A percentile compares a stretch with the other conserved stretches of the same genome.
Conservation (phyloP, 2,797 vertebrate species). For the Pipistrellus pygmaeus region DNA sequence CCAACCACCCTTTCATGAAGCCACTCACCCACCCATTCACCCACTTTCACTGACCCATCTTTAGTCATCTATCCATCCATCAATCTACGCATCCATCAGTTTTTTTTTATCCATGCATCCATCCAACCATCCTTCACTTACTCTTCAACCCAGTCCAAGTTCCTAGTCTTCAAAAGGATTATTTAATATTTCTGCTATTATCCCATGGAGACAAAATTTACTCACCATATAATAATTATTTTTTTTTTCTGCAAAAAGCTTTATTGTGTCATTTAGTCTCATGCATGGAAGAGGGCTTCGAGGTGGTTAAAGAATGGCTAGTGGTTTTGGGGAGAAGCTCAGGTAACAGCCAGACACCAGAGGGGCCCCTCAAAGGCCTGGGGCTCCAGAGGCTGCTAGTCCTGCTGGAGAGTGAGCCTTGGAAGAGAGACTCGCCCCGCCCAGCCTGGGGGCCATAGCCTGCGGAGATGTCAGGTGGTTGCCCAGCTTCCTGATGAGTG, state of each 20-base stretch:
- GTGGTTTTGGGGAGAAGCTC: too few species aligned
- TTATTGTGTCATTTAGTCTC: too few species aligned
- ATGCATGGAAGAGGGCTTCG: too few species aligned
- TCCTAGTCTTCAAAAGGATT: background rate
- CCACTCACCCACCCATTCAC: background rate
- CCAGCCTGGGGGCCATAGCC: too few species aligned
- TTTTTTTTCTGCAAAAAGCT: background rate
- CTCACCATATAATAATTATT: background rate
- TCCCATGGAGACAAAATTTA: background rate
- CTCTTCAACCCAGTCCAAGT: background rate
- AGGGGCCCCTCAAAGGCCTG: too few species aligned
- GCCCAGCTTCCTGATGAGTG: too few species aligned
- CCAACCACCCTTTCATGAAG: background rate
- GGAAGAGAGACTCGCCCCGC: too few species aligned
- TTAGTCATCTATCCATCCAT: background rate
- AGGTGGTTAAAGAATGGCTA: too few species aligned
- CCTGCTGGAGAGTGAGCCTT: too few species aligned
- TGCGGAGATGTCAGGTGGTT: too few species aligned
- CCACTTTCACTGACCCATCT: background rate
- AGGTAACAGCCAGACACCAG: too few species aligned
- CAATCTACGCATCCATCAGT: background rate
- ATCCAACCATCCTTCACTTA: background rate
- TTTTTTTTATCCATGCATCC: background rate
- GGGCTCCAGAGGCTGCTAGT: too few species aligned
- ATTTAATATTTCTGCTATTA: slow-evolving; percentile 24